A percentile compares a stretch with the other conserved stretches of the same genome.
phyloP scores from a whole-genome alignment of 2,797 vertebrate genomes.

The Fundulus diaphanus region DNA sequence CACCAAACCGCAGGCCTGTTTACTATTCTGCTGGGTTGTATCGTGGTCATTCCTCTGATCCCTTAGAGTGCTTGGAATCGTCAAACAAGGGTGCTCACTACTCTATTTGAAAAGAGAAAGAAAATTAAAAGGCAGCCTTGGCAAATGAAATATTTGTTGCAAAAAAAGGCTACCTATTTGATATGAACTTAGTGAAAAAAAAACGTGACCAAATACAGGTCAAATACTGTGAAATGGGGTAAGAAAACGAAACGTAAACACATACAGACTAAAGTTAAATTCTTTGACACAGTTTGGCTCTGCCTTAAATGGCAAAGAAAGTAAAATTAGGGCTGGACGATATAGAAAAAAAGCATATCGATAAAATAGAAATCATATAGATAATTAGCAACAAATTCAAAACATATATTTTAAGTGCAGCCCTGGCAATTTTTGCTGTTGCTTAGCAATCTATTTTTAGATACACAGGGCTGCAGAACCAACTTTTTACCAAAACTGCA shows the following conservation, averaged over 20 bases:
- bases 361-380: no score
- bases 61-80: constrained; percentile 66
- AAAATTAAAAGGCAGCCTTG: constrained; percentile 77
- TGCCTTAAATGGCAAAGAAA: neutral
- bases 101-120: constrained; percentile 51
- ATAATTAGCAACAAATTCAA: no score
- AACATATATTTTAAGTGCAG: no score
- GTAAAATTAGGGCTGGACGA: no score
- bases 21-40: constrained; percentile 66
- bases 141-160: constrained; percentile 64
- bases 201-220: constrained; percentile 25
- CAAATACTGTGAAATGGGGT: no score
- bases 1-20: constrained; percentile 46
- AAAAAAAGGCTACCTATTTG: constrained; percentile 27
- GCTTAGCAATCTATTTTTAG: no score
- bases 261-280: no score
- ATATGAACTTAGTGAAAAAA: constrained; percentile 36
- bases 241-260: no score
- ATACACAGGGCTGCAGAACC: no score
- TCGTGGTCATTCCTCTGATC: constrained; percentile 65
- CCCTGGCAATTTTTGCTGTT: no score
- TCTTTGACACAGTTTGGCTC: neutral
- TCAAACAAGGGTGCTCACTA: constrained; percentile 63
- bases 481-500: no score
- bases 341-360: no score